Evolutionary conservation across 37 sponge, comb jelly and placozoan species (phyloP).

Genomic region (Spongilla lacustris): DNA sequence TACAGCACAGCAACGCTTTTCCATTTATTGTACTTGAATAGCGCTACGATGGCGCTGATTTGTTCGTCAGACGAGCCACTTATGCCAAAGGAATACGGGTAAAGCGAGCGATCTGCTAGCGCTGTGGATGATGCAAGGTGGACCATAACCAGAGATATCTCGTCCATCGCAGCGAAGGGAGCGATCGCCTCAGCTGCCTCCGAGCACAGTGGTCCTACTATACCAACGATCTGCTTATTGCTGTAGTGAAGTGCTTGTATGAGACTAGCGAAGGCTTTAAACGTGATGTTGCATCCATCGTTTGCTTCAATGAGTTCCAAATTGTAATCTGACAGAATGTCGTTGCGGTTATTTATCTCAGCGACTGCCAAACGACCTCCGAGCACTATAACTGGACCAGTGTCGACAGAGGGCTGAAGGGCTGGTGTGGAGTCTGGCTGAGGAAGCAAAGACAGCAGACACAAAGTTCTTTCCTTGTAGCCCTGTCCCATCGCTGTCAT

Average conservation of each 20-base stretch:
- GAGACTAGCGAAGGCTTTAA: not conserved
- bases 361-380: conserved; percentile 6
- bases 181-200: not conserved
- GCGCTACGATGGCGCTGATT: not conserved
- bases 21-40: conserved; percentile 25
- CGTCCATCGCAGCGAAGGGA: not conserved
- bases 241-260: not conserved
- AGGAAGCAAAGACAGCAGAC: conserved; percentile 20
- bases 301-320: conserved; percentile 32
- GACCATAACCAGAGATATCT: conserved; percentile 14
- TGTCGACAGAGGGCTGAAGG: not conserved
- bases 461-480: not conserved
- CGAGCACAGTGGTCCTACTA: conserved; percentile 48
- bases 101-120: conserved; percentile 8
- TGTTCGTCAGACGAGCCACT: conserved; percentile 12
- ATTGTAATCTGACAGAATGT: conserved; percentile 12
- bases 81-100: conserved; percentile 11
- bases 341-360: conserved; percentile 14
- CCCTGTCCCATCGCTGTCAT: not conserved
- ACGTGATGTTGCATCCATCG: conserved; percentile 26
- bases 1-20: conserved; percentile 4
- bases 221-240: not conserved
- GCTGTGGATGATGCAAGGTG: conserved; percentile 17
- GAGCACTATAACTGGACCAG: conserved; percentile 4
- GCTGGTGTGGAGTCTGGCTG: conserved; percentile 12